Percentiles rank a stretch among this genome's conserved stretches.
Evolutionary conservation across 2,113 vertebrate genomes (phyloP).

Genomic region (Microcebus lehilahytsara): DNA sequence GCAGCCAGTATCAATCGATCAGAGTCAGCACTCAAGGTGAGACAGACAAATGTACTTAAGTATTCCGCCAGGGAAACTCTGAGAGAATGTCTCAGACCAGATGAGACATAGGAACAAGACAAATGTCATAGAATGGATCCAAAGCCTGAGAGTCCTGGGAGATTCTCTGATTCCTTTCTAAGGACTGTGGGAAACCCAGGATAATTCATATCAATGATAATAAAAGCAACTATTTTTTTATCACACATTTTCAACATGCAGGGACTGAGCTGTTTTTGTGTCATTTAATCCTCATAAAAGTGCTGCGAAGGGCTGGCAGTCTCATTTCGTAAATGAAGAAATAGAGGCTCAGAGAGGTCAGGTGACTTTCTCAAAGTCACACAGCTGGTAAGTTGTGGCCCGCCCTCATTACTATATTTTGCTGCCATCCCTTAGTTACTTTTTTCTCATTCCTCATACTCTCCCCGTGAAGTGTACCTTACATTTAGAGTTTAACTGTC

Average conservation of each 20-base stretch:
- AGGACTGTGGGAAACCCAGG: not conserved
- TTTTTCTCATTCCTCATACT: not conserved
- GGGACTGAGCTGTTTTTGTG: not conserved
- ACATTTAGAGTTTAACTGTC: not conserved
- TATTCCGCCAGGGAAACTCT: not conserved
- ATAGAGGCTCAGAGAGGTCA: not conserved
- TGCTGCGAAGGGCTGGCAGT: not conserved
- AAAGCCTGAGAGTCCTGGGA: not conserved
- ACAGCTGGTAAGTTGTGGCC: too few relatives aligned
- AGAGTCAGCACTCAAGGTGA: not conserved
- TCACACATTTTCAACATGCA: not conserved
- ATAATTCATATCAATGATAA: not conserved
- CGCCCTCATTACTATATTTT: not conserved
- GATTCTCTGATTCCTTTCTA: not conserved
- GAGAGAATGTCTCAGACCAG: not conserved
- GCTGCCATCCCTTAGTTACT: too few relatives aligned
- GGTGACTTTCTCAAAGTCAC: not conserved
- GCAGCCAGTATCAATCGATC: not conserved
- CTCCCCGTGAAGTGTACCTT: not conserved
- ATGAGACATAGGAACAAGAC: not conserved
- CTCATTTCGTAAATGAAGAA: not conserved
- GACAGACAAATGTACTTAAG: not conserved
- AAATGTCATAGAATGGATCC: not conserved
- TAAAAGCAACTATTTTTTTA: not conserved
- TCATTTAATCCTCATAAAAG: not conserved